phyloP scores from a whole-genome alignment of 2,797 vertebrate genomes.

The Cheirogaleus major region DNA sequence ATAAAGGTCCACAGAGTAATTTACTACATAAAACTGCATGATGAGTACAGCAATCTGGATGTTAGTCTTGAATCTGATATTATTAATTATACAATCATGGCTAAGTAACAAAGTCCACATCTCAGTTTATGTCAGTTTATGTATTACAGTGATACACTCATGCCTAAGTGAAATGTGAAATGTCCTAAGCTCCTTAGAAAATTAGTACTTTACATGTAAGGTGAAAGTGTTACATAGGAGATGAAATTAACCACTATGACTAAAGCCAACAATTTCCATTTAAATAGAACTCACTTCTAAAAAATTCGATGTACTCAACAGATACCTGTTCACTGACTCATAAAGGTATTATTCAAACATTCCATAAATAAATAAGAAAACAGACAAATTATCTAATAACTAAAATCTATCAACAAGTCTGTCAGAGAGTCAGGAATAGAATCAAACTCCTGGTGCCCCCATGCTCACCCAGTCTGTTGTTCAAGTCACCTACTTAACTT shows the following conservation, averaged over 20 bases:
- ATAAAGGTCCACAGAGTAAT: conserved; percentile 52
- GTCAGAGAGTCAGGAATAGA: neutral
- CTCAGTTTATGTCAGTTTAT: neutral
- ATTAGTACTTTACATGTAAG: neutral
- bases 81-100: conserved; percentile 4
- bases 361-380: conserved; percentile 14
- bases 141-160: neutral
- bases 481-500: neutral
- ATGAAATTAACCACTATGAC: conserved; percentile 19
- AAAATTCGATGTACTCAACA: neutral
- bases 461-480: neutral
- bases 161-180: conserved; percentile 29
- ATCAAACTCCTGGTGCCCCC: neutral
- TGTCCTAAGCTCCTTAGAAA: conserved; percentile 28
- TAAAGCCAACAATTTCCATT: conserved; percentile 17
- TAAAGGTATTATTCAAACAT: conserved; percentile 23
- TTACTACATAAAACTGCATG: conserved; percentile 51
- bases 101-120: neutral
- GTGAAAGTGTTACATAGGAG: neutral
- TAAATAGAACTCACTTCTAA: conserved; percentile 28
- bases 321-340: neutral
- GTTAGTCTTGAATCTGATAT: conserved; percentile 15
- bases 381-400: neutral
- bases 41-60: neutral
- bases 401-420: conserved; percentile 6